Conservation (phyloP, 92 coral and sea anemone species). For the Porites rus region DNA sequence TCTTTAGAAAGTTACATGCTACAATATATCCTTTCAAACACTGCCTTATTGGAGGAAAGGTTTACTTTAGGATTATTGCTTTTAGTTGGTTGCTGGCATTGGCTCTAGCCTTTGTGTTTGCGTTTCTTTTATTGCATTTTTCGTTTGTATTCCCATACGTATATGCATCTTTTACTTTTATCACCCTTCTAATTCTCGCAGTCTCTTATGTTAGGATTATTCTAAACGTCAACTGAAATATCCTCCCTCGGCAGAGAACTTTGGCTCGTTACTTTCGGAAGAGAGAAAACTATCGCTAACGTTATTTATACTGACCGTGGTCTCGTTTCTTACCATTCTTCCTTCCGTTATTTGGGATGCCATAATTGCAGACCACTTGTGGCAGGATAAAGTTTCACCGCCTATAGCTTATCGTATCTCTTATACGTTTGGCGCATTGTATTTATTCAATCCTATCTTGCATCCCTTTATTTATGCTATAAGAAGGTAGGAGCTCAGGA, state of each 20-base stretch:
- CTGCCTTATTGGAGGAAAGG: background rate
- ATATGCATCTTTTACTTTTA: background rate
- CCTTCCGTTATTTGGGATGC: background rate
- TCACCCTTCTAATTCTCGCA: background rate
- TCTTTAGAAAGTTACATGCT: no score
- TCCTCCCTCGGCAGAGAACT: background rate
- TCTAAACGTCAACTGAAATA: background rate
- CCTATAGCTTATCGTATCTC: background rate
- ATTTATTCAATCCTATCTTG: constrained; percentile 15
- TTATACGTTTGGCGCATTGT: background rate
- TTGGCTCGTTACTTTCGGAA: no score
- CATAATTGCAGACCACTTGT: background rate
- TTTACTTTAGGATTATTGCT: background rate
- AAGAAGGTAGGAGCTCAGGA: constrained; percentile 24
- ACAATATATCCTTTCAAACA: background rate
- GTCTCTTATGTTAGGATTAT: background rate
- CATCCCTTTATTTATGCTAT: constrained; percentile 47
- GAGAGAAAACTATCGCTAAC: no score
- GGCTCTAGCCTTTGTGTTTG: background rate
- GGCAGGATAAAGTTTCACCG: background rate
- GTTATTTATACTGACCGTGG: background rate
- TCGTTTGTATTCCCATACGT: background rate
- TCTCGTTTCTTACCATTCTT: constrained; percentile 7
- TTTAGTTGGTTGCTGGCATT: background rate
- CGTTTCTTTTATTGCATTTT: background rate